Conservation (phyloP, 2,797 vertebrate genomes). For the Hafferia zeledoni region DNA sequence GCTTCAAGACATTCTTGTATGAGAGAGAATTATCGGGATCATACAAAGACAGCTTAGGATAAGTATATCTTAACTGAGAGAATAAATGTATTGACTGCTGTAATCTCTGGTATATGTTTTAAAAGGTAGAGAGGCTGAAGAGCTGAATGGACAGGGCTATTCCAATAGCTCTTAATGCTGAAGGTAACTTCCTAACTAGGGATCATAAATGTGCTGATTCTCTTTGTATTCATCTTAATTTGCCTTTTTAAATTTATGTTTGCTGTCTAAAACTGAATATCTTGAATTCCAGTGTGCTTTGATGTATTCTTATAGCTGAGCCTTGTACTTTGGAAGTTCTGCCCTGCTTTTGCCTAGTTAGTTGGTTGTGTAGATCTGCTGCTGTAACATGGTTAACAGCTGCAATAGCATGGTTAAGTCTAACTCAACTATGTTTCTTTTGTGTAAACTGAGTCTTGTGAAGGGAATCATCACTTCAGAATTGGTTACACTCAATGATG, state of each 20-base stretch:
- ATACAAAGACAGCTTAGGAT: not conserved
- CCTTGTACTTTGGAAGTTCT: not conserved
- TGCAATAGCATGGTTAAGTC: not conserved
- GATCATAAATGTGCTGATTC: not conserved
- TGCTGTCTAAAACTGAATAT: not conserved
- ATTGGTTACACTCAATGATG: rapidly evolving
- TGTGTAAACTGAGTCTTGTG: not conserved
- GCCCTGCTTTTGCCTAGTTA: not conserved
- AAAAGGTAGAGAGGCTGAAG: not conserved
- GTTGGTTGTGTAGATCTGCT: not conserved
- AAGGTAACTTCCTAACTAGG: not conserved
- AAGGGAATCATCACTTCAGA: not conserved
- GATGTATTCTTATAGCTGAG: not conserved
- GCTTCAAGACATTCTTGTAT: not conserved
- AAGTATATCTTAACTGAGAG: not conserved
- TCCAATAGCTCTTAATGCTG: not conserved
- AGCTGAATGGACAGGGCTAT: not conserved
- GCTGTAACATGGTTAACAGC: not conserved
- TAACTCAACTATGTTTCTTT: not conserved
- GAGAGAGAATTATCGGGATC: not conserved
- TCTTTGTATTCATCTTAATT: not conserved
- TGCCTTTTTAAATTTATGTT: not conserved
- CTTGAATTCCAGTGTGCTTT: not conserved
- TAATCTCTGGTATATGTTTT: not conserved
- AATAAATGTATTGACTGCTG: not conserved